Evolutionary conservation across 2,113 vertebrate genomes (phyloP).

Genomic region (Pseudopipra pipra): DNA sequence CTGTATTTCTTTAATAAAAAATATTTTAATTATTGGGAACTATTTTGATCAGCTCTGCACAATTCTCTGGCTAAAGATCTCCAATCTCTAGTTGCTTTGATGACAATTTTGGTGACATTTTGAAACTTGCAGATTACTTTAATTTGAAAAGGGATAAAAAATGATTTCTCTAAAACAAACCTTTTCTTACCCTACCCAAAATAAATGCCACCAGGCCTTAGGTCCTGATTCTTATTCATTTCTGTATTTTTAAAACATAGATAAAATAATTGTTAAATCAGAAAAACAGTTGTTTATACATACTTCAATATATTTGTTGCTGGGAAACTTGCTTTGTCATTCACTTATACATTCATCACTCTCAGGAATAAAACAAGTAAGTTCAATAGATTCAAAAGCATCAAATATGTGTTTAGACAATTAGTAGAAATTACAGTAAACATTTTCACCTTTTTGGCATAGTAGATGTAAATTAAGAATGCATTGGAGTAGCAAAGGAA

Average conservation of each 20-base stretch:
- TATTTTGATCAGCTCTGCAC: not conserved
- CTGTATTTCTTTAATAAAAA: not conserved
- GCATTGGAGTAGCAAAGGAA: not conserved
- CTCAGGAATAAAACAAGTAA: not conserved
- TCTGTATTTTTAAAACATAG: not conserved
- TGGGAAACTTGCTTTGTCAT: not conserved
- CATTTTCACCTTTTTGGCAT: not conserved
- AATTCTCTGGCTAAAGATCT: not conserved
- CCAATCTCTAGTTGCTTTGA: not conserved
- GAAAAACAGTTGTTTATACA: not conserved
- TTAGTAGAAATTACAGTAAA: not conserved
- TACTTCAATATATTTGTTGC: not conserved
- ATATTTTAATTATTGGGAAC: not conserved
- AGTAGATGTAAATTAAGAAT: not conserved
- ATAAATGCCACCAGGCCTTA: not conserved
- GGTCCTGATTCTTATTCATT: not conserved
- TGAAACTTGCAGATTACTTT: not conserved
- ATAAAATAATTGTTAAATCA: not conserved
- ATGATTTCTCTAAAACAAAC: not conserved
- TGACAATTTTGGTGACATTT: not conserved
- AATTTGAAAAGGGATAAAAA: not conserved
- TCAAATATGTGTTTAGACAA: not conserved
- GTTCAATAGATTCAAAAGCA: not conserved
- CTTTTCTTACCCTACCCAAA: not conserved
- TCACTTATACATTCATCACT: not conserved